Evolutionary conservation across 2,113 vertebrate genomes (phyloP), one percentile per base, ranked within the genome.

Genomic region (Cichladusa arquata): DNA sequence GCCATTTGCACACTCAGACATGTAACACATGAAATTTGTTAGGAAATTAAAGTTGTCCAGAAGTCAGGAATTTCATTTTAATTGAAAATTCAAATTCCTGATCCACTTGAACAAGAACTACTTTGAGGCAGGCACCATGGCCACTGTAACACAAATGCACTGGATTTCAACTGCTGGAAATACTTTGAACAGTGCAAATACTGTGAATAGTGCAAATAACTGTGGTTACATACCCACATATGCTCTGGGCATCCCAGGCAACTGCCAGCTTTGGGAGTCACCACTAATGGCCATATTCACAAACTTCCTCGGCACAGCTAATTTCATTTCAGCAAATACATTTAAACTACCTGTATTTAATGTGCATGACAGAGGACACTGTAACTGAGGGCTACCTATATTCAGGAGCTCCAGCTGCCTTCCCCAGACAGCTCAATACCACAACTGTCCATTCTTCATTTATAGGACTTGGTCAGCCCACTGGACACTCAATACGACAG

Each of bases 391-490:
- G 57, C 53, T 88, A 70, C 65, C 50, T 61, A 40, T 47, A 89
- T 82, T 90, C 76, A 86, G 4, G 29, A 94, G 58, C 20, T 73
- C 34, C 51, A 76, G 38, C 31, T 88, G 87, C 79, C 19, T 66
- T 73, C 22, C 76, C 50, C 42, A 94, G 54, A 71, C 57, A 92
- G 78, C 74, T 91, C 86, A 95, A 89, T 57, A 76, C 73, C 86
- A 64, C 76, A 67, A 71, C 72, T 78, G 64, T 71, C 74, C 74
- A 64, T 80, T 84, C 84, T 65, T 58, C 47, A 53, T 66, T 90
- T 74, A 40, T 5, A 73, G 42, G 57, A 89, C 54, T 92, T 58
- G 69, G 74, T 86, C 73, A 95, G 94, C 81, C 48, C 72, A 76
- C 3, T 33, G 81, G 90, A 85, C 57, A 79, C 57, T 40, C 50